Conservation (phyloP, 1,140 invertebrate genomes). For the Drosophila santomea region DNA sequence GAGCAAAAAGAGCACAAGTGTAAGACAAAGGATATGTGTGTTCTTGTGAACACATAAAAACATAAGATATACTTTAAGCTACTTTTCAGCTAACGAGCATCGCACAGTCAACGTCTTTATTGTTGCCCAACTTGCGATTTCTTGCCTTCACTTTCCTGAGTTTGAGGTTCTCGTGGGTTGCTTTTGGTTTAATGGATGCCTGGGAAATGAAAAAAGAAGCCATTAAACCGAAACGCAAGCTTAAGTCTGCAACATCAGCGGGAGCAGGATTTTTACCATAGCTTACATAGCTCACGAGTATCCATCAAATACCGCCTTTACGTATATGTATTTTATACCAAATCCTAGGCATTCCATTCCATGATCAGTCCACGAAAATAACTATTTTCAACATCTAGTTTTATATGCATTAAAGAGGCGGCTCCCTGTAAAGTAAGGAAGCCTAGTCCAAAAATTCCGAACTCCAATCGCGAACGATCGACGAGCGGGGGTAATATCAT, state of each 20-base stretch:
- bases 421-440: conserved; percentile 76
- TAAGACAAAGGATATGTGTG: conserved; percentile 45
- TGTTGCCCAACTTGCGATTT: conserved; percentile 58
- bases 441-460: conserved; percentile 76
- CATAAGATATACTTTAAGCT: conserved; percentile 66
- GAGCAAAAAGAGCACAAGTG: conserved; percentile 14
- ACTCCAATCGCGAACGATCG: conserved; percentile 24
- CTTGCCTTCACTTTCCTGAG: neutral
- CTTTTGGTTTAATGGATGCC: conserved; percentile 1
- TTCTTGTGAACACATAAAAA: conserved; percentile 48
- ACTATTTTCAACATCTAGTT: neutral
- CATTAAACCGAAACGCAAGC: conserved; percentile 6
- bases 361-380: too few relatives aligned
- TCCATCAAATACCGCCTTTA: neutral
- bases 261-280: neutral
- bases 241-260: conserved; percentile 13
- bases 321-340: neutral
- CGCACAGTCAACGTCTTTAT: conserved; percentile 72
- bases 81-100: conserved; percentile 75
- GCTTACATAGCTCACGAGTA: neutral
- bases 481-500: conserved; percentile 69
- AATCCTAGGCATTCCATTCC: too few relatives aligned
- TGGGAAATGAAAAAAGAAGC: neutral
- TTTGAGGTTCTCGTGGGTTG: neutral
- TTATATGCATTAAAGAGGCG: conserved; percentile 49